Conservation (phyloP, 2,113 vertebrate species). For the Poeciliopsis retropinna region DNA sequence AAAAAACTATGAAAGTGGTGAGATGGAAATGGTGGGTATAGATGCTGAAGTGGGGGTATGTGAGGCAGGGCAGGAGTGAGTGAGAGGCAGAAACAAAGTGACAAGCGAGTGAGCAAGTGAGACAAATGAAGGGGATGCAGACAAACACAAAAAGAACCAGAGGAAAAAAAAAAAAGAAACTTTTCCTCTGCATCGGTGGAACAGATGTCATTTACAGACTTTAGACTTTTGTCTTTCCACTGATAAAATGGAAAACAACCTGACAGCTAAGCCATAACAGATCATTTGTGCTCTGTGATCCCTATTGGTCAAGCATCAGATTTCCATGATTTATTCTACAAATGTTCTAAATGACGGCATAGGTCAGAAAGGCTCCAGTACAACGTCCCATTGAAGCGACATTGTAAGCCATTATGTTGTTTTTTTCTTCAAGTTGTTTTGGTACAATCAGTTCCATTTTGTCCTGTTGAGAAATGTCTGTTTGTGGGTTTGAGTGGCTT, state of each 20-base stretch:
- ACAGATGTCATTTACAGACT: constrained; percentile 4
- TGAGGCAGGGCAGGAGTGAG: constrained; percentile 25
- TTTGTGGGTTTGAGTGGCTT: background rate
- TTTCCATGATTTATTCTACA: constrained; percentile 2
- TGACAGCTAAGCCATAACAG: constrained; percentile 2
- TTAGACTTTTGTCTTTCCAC: background rate
- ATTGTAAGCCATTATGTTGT: too few relatives aligned
- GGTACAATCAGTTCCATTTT: background rate
- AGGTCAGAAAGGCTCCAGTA: background rate
- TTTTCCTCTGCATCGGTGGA: constrained; percentile 6
- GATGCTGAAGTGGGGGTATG: constrained; percentile 31
- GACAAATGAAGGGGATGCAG: constrained; percentile 22
- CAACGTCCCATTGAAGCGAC: background rate
- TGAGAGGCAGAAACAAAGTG: constrained; percentile 16
- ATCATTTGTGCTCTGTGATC: background rate
- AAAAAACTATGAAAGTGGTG: constrained; percentile 40
- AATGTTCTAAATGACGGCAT: background rate
- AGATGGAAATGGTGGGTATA: constrained; percentile 32
- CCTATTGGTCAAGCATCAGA: constrained; percentile 9
- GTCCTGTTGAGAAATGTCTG: background rate
- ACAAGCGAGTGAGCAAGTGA: constrained; percentile 18
- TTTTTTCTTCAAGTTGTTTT: background rate
- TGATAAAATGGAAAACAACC: background rate
- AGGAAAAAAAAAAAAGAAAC: background rate
- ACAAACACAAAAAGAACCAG: constrained; percentile 1